Base-by-base conservation (phyloP, 2,888 invertebrate species). In the Subacronicta megacephala region DNA sequence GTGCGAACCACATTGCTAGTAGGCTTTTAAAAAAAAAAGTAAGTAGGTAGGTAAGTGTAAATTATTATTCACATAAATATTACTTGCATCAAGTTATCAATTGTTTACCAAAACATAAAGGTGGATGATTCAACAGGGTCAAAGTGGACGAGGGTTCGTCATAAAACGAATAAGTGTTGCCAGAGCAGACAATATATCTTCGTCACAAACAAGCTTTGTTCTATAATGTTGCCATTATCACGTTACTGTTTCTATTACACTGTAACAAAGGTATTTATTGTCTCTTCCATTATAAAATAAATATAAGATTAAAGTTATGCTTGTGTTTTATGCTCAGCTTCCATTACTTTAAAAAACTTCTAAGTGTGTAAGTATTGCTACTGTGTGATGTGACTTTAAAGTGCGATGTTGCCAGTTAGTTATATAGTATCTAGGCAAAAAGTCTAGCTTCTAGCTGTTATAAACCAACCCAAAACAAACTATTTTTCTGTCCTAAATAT, bases 161-260 rank as follows among this genome's bases (percentile, higher is more conserved):
- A 44, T 41, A 20, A 43, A 38, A 15, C 42, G 36, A 45, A 47
- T 59, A 41, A 66, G 56, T 70, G 36, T 49, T 40, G 45, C 50
- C 57, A 64, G 38, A 23, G 16, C 9, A 41, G 10, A 67, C 62
- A 75, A 68, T 49, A 63, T 59, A 52, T 18, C 15, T 60, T 33
- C 13, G 42, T 42, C 44, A 57, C 35, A 64, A 75, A 74, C 62
- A 69, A 42, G 60, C 50, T 74, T 77, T 75, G 72, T 77, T 49
- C 42, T 47, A 31, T 69, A 63, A 66, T 62, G 59, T 52, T 50
- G 23, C 49, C 18, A 20, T 58, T 51, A 58, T 77, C 62, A 33
- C 16, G 40, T 74, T 68, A 62, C 77, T 29, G 18, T 45, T 64
- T 58, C 44, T 60, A 60, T 57, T 47, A 62, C 47, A 49, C 15